Evolutionary conservation across 2,113 vertebrate species (phyloP).

Genomic region (Pteruthius melanotis): DNA sequence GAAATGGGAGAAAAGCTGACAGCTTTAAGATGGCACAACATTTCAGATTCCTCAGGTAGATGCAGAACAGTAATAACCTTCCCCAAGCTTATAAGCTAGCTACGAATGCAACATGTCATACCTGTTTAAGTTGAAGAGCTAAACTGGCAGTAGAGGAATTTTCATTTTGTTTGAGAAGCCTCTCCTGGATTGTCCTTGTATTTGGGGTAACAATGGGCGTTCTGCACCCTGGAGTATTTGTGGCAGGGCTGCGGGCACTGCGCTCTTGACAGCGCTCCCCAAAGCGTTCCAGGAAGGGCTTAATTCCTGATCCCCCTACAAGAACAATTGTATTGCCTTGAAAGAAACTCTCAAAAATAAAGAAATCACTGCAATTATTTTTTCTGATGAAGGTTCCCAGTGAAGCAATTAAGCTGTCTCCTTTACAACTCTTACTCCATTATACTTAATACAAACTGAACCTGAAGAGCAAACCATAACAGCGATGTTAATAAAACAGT

Average conservation of each 20-base stretch:
- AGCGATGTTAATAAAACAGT: neutral
- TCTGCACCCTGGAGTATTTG: slow-evolving; percentile 39
- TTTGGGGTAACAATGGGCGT: slow-evolving; percentile 79
- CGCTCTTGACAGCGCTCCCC: slow-evolving; percentile 85
- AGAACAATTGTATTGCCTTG: slow-evolving; percentile 3
- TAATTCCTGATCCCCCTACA: slow-evolving; percentile 79
- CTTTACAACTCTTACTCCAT: neutral
- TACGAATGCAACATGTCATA: neutral
- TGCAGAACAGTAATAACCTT: neutral
- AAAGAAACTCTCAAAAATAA: neutral
- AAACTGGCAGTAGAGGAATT: slow-evolving; percentile 81
- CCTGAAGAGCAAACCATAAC: neutral
- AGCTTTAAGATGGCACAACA: neutral
- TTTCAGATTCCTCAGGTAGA: neutral
- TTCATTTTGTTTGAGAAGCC: slow-evolving; percentile 76
- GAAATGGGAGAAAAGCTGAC: neutral
- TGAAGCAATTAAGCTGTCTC: neutral
- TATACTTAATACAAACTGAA: neutral
- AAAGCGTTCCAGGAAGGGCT: slow-evolving; percentile 92
- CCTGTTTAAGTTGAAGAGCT: slow-evolving; percentile 86
- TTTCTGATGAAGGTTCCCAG: neutral
- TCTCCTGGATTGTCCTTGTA: slow-evolving; percentile 84
- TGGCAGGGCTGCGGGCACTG: slow-evolving; percentile 63
- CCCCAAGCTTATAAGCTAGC: neutral
- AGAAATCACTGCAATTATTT: neutral